These are phyloP conservation scores for Polyommatus icarus DNA, from an alignment of 2,888 invertebrate genomes.

Conservation along the genomic window DNA sequence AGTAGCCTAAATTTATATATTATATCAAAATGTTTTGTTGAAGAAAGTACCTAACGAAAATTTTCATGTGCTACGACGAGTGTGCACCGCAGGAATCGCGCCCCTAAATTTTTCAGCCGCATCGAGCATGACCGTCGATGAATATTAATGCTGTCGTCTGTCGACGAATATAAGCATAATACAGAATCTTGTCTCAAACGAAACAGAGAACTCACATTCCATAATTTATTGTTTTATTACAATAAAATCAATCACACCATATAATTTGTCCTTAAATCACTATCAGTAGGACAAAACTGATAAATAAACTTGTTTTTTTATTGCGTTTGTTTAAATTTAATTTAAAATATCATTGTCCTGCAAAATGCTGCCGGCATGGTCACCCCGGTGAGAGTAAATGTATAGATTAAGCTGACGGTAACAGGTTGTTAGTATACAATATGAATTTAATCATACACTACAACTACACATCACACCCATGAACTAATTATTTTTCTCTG, in stretches of 20 bases:
- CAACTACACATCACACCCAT: neutral
- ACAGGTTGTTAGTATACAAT: conserved; percentile 45
- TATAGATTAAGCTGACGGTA: conserved; percentile 40
- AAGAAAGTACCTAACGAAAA: too few relatives aligned
- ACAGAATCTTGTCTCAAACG: neutral
- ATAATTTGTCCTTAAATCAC: too few relatives aligned
- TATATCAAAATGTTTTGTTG: too few relatives aligned
- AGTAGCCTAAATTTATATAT: too few relatives aligned
- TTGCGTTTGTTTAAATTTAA: neutral
- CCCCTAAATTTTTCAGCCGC: neutral
- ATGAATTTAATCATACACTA: conserved; percentile 16
- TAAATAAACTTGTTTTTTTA: neutral
- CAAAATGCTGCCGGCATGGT: conserved; percentile 19
- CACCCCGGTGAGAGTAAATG: conserved; percentile 40
- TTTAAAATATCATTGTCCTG: conserved; percentile 4
- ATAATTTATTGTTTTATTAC: neutral
- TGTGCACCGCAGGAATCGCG: neutral
- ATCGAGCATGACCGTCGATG: neutral
- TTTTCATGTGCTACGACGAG: too few relatives aligned
- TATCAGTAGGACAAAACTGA: neutral
- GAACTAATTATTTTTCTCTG: neutral
- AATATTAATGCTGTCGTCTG: too few relatives aligned
- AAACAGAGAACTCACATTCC: neutral
- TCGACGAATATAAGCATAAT: neutral
- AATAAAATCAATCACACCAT: too few relatives aligned